Evolutionary conservation across 2,888 invertebrate species (phyloP).

Genomic region (Cryptus armator): DNA sequence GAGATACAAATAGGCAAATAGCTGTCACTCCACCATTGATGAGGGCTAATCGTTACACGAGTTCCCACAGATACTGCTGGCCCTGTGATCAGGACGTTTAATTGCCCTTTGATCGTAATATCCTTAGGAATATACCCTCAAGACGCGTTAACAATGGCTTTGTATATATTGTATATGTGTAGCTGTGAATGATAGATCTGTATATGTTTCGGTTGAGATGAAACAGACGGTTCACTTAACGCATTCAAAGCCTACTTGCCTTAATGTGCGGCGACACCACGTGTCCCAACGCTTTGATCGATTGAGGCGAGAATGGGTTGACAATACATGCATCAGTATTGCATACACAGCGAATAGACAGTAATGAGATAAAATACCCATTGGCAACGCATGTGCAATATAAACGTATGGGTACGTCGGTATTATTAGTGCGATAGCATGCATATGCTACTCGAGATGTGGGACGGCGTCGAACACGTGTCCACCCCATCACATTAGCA

Average conservation of each 20-base stretch:
- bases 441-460: constrained; percentile 75
- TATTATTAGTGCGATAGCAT: constrained; percentile 62
- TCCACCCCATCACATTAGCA: constrained; percentile 76
- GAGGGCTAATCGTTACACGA: background rate
- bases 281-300: background rate
- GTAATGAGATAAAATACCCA: no score
- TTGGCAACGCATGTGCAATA: no score
- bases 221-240: background rate
- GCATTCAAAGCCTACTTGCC: constrained; percentile 4
- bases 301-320: background rate
- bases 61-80: background rate
- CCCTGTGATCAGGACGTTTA: background rate
- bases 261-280: background rate
- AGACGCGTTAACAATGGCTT: background rate
- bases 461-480: constrained; percentile 76
- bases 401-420: background rate
- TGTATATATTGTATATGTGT: background rate
- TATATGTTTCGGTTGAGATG: background rate
- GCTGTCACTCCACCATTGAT: background rate
- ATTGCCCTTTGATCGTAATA: background rate
- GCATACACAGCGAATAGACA: background rate
- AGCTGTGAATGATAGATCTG: no score
- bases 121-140: background rate
- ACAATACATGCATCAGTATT: background rate
- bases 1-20: background rate